phyloP scores from a whole-genome alignment of 2,797 vertebrate species.

The Sebastes variabilis region DNA sequence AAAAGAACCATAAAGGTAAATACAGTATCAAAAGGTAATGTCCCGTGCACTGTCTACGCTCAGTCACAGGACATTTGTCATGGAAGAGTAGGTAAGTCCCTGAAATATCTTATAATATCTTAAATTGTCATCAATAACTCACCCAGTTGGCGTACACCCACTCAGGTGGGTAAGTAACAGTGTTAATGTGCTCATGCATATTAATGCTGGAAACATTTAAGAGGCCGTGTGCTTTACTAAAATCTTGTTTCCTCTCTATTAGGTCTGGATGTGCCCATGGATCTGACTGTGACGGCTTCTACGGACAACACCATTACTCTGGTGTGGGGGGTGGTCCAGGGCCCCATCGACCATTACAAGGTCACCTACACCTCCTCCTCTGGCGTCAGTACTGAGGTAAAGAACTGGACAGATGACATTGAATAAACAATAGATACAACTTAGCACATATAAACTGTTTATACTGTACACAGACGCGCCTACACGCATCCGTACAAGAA shows the following conservation, averaged over 20 bases:
- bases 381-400: conserved; percentile 87
- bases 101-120: conserved; percentile 4
- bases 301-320: conserved; percentile 95
- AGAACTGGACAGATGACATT: not conserved
- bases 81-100: not conserved
- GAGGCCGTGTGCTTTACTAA: not conserved
- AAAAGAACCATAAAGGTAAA: not conserved
- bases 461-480: not conserved
- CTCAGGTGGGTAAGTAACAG: not conserved
- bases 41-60: not conserved
- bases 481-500: not conserved
- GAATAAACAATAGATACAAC: not conserved
- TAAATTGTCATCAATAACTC: not conserved
- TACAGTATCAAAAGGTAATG: not conserved
- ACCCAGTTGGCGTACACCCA: not conserved
- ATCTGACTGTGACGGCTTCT: conserved; percentile 92
- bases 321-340: conserved; percentile 90
- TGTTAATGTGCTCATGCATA: not conserved
- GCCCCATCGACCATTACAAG: conserved; percentile 96
- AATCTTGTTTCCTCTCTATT: not conserved
- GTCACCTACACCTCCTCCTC: conserved; percentile 92
- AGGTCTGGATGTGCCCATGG: conserved; percentile 93
- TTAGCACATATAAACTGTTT: not conserved
- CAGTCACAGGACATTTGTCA: not conserved
- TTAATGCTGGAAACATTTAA: not conserved